Base-by-base conservation (phyloP, 2,888 invertebrate genomes). In the Agrotis exclamationis region DNA sequence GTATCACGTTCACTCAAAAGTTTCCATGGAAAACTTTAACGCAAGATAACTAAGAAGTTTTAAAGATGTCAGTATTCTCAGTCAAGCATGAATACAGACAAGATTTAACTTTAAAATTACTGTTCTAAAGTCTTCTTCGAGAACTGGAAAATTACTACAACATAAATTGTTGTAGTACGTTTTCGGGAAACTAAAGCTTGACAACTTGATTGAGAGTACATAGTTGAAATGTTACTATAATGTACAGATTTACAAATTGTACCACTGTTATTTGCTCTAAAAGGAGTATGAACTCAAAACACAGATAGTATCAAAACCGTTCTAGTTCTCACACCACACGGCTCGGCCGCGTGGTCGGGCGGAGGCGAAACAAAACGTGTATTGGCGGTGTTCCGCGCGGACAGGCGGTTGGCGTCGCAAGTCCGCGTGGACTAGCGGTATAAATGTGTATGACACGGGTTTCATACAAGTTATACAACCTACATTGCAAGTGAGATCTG, bases 51-150 rank as follows among this genome's bases (percentile, higher is more conserved):
- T 39, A 39, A 39, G 33, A 33, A 33, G 39, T 39, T 39, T 11
- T 39, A 39, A 39, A 39, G 33, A 33, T 54, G 50, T 16, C 28
- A 39, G n/a, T 22, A 24, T 59, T 45, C 22, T 53, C 13, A 3
- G 14, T 24, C 3, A 65, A 72, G n/a, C 3, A 14, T 7, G 11
- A 51, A 28, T 58, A 20, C 11, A 24, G 20, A 54, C 47, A 44
- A 62, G 20, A 79, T 20, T 56, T 22, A 51, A 54, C 50, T 56
- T 11, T 13, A 3, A 39, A 56, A 50, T 63, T 28, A 60, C 28
- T 7, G 18, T 63, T 20, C 16, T 18, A 24, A 9, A 13, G 5
- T 73, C 16, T 63, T 44, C 14, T 1, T 14, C 28, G 44, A 22
- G 6, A 60, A 20, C 33, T 24, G 51, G 7, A 24, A 54, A 47